These are phyloP conservation scores for Xylota sylvarum DNA, from an alignment of 2,888 invertebrate genomes.

Conservation along the genomic window DNA sequence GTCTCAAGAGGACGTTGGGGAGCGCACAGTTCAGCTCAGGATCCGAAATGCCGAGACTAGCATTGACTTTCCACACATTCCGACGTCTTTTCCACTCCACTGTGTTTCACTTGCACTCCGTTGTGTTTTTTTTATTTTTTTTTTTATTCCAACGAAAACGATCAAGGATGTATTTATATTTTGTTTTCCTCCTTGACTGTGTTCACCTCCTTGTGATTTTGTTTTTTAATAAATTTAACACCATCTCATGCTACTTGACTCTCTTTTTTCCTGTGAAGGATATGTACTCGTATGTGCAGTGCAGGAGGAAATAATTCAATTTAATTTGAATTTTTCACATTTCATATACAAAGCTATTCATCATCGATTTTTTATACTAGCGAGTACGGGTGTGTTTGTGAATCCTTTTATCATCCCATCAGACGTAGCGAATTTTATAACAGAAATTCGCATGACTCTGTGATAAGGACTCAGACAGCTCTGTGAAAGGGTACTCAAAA, in stretches of 20 bases:
- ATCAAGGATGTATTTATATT: constrained; percentile 50
- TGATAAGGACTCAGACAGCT: constrained; percentile 36
- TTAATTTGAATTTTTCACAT: constrained; percentile 63
- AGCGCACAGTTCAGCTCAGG: neutral
- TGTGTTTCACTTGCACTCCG: constrained; percentile 23
- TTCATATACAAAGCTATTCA: constrained; percentile 57
- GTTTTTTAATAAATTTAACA: constrained; percentile 59
- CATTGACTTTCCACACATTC: constrained; percentile 6
- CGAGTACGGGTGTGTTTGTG: neutral
- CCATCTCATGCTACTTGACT: constrained; percentile 1
- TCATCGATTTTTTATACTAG: constrained; percentile 50
- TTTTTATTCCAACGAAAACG: neutral
- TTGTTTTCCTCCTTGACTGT: constrained; percentile 19
- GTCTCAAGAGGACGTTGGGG: neutral
- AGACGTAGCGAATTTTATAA: constrained; percentile 25
- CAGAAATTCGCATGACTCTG: constrained; percentile 26
- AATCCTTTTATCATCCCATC: constrained; percentile 48
- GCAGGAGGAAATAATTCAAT: constrained; percentile 63
- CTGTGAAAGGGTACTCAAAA: constrained; percentile 25
- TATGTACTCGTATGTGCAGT: too few relatives aligned
- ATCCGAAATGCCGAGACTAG: neutral
- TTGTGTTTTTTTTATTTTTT: too few relatives aligned
- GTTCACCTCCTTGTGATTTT: constrained; percentile 40
- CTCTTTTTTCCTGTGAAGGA: neutral
- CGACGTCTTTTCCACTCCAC: constrained; percentile 18